Evolutionary conservation across 2,888 invertebrate species (phyloP).

Genomic region (Epiblema foenella): DNA sequence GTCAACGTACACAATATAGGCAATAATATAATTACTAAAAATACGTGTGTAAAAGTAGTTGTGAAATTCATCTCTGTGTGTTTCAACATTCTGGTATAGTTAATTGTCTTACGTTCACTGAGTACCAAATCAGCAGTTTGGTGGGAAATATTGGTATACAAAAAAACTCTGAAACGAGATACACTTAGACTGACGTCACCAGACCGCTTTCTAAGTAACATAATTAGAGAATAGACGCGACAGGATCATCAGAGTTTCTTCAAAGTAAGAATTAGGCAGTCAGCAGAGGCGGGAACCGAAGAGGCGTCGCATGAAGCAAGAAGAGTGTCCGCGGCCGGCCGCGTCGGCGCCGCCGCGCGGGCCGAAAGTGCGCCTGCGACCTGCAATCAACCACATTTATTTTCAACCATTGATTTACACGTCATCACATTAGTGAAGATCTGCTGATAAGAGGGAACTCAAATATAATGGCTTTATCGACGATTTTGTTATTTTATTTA

Average conservation of each 20-base stretch:
- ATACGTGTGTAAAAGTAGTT: conserved; percentile 31
- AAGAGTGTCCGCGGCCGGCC: conserved; percentile 50
- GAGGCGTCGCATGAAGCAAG: conserved; percentile 53
- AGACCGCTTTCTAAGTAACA: conserved; percentile 38
- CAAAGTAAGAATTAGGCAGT: conserved; percentile 48
- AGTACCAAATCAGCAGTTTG: conserved; percentile 32
- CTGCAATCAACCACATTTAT: conserved; percentile 53
- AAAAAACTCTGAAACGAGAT: conserved; percentile 15
- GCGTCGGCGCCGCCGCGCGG: conserved; percentile 45
- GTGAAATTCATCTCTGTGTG: conserved; percentile 11
- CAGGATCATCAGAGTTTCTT: conserved; percentile 45
- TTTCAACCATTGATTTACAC: not conserved
- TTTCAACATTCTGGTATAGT: conserved; percentile 1
- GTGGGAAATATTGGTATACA: conserved; percentile 15
- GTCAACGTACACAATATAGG: conserved; percentile 24
- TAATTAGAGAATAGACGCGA: conserved; percentile 11
- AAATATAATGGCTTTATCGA: no score
- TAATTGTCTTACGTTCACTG: conserved; percentile 8
- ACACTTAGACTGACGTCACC: conserved; percentile 13
- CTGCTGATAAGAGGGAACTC: no score
- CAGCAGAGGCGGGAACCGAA: conserved; percentile 55
- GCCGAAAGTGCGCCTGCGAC: conserved; percentile 57
- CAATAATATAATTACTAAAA: not conserved
- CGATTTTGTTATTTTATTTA: no score
- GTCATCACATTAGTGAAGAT: no score